Base-by-base conservation (phyloP, 2,888 invertebrate genomes). In the Sesia bembeciformis region DNA sequence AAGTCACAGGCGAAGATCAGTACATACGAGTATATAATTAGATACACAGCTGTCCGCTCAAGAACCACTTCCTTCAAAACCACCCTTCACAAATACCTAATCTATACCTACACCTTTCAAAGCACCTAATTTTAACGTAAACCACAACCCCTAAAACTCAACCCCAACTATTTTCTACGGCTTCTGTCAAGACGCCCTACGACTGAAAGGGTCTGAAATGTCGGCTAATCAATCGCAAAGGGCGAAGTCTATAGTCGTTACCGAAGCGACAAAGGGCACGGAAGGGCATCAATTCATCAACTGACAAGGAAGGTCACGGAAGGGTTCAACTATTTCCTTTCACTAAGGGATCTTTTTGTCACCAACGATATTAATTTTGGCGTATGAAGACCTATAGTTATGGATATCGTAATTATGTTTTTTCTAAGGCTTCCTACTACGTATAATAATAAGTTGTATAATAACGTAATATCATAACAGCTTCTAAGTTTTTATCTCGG, bases 121-220 rank as follows among this genome's bases (percentile, higher is more conserved):
- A 46, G 46, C 46, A 23, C 56, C 54, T 60, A 62, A 60, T 59
- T 57, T 57, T 50, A 40, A 43, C 41, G 54, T 49, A 52, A 40
- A 60, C 60, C 61, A 46, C 60, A 61, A 52, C 58, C 56, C 59
- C 53, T 57, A 60, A 64, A 62, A 57, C 56, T 56, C 52, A 52
- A 50, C 60, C 60, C 62, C 61, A 60, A 58, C 64, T 63, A 62
- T 61, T 66, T 72, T 70, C 65, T 76, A 69, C 54, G 81, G 60
- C 55, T 61, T 61, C 62, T 54, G 54, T 58, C 62, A 74, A 82
- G 84, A 85, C 80, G 76, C 81, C 83, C 67, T 76, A 81, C 68
- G 71, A 78, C 73, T 76, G 74, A 78, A 77, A 80, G 78, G 82
- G 80, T 64, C 81, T 76, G 76, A 84, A 87, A 86, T 83, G 84